These are phyloP conservation scores for Botia almorhae DNA, from an alignment of 2,797 vertebrate genomes.

Conservation along the genomic window DNA sequence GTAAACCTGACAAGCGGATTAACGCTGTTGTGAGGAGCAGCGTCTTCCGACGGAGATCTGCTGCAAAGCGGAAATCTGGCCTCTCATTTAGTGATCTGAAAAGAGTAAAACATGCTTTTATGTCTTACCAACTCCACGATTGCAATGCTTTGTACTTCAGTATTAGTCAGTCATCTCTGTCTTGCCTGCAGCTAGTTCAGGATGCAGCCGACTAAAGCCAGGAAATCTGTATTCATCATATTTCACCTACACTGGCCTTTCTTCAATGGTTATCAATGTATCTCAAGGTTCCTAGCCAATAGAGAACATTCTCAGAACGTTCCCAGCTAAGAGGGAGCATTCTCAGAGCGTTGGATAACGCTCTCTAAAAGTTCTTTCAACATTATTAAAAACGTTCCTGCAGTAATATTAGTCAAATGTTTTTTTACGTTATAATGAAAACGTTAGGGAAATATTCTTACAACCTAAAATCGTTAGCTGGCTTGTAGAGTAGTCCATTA, in stretches of 20 bases:
- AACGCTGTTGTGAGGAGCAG: neutral
- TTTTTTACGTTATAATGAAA: no score
- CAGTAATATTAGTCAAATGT: no score
- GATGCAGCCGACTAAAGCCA: neutral
- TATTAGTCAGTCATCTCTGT: slow-evolving; percentile 3
- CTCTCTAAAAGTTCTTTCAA: no score
- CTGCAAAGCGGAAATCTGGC: neutral
- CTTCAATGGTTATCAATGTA: neutral
- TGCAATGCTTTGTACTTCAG: slow-evolving; percentile 9
- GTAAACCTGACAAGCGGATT: neutral
- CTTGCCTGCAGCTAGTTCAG: neutral
- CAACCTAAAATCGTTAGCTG: no score
- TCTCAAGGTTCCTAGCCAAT: neutral
- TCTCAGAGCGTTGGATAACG: no score
- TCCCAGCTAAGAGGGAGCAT: neutral
- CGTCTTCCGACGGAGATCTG: neutral
- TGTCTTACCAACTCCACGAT: neutral
- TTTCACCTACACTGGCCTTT: neutral
- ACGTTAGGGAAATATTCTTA: no score
- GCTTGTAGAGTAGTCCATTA: no score
- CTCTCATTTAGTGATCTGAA: neutral
- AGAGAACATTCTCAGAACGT: no score
- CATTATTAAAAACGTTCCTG: no score
- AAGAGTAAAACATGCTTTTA: neutral
- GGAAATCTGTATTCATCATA: neutral